Evolutionary conservation across 1,140 invertebrate species (phyloP).

Genomic region (Centruroides sculpturatus): DNA sequence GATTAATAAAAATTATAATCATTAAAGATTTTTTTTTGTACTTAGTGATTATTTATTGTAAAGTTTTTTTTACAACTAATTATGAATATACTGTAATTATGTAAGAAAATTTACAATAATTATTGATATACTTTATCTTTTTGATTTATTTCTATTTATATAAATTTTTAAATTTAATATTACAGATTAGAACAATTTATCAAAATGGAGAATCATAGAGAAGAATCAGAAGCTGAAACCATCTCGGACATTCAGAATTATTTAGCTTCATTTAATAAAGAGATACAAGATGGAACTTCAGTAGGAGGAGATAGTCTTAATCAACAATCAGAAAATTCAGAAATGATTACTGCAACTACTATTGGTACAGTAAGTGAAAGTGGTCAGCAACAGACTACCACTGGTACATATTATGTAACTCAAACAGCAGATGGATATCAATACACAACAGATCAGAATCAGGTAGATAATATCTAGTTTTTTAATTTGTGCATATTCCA

Average conservation of each 20-base stretch:
- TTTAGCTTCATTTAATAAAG: constrained; percentile 67
- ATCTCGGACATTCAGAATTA: constrained; percentile 60
- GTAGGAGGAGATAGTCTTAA: not conserved
- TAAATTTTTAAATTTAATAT: too few relatives aligned
- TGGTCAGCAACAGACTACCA: not conserved
- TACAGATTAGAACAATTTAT: too few relatives aligned
- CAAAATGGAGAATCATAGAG: constrained; percentile 1
- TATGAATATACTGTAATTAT: too few relatives aligned
- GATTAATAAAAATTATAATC: too few relatives aligned
- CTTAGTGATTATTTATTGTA: too few relatives aligned
- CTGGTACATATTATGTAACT: not conserved
- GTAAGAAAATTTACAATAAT: too few relatives aligned
- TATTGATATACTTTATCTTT: too few relatives aligned
- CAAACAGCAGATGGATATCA: not conserved
- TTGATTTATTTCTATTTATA: too few relatives aligned
- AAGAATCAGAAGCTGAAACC: constrained; percentile 13
- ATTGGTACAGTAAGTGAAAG: not conserved
- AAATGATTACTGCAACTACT: not conserved
- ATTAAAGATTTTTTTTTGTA: too few relatives aligned
- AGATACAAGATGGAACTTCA: constrained; percentile 43
- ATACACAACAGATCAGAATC: not conserved
- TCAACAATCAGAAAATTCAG: not conserved
- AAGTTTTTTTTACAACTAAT: too few relatives aligned
- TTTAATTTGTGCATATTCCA: too few relatives aligned
- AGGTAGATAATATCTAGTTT: too few relatives aligned